Conservation (phyloP, 1,140 invertebrate genomes). For the roundworm (Caenorhabditis elegans) region DNA sequence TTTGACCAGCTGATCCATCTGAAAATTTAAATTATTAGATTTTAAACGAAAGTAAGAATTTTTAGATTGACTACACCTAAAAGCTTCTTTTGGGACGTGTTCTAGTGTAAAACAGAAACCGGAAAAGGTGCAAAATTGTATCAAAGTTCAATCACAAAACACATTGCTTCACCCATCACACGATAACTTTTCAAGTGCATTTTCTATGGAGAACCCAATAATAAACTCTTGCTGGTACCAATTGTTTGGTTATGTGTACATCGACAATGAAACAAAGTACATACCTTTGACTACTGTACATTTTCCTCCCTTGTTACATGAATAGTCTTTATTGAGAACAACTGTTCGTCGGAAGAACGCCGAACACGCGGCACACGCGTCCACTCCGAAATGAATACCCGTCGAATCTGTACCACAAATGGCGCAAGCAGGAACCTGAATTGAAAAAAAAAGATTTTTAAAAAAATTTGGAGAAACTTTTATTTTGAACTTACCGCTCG, state of each 20-base stretch:
- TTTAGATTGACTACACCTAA: no score
- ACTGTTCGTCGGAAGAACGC: conserved; percentile 55
- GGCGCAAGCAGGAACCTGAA: conserved; percentile 51
- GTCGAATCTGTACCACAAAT: conserved; percentile 57
- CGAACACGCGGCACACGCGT: conserved; percentile 58
- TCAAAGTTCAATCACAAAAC: conserved; percentile 32
- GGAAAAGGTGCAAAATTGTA: not conserved
- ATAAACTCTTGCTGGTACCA: not conserved
- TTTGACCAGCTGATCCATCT: conserved; percentile 54
- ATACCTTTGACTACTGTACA: conserved; percentile 50
- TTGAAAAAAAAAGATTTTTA: not conserved
- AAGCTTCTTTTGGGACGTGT: no score
- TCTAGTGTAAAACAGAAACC: no score
- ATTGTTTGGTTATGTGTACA: conserved; percentile 30
- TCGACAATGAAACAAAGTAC: not conserved
- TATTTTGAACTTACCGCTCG: not conserved
- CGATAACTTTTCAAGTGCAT: conserved; percentile 1
- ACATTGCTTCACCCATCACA: no score
- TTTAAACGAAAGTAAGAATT: no score
- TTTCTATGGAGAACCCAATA: not conserved
- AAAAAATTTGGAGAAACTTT: not conserved
- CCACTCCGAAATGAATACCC: conserved; percentile 59
- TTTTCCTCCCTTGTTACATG: conserved; percentile 46
- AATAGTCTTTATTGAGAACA: conserved; percentile 56
- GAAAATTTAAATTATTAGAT: conserved; percentile 42